A percentile compares a stretch with the other conserved stretches of the same genome.
Evolutionary conservation across 2,113 vertebrate genomes (phyloP).

Genomic region (Entomyzon cyanotis): DNA sequence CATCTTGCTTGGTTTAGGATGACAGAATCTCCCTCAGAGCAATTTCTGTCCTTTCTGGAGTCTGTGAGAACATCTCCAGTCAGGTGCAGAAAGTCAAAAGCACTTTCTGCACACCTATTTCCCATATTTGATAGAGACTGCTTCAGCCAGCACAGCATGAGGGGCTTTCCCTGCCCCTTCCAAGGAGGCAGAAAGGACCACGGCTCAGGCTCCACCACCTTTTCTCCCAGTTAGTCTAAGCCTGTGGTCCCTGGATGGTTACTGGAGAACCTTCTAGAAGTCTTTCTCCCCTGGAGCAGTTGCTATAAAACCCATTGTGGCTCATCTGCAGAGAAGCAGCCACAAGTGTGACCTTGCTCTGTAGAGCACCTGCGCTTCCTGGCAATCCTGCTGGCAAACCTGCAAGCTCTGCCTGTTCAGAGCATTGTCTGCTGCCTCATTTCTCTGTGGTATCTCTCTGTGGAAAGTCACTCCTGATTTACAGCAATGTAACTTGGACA

Average conservation of each 20-base stretch:
- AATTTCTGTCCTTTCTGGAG: neutral
- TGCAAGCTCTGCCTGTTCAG: neutral
- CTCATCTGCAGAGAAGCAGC: neutral
- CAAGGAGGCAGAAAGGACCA: neutral
- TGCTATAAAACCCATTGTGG: neutral
- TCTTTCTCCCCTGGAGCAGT: neutral
- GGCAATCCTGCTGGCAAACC: neutral
- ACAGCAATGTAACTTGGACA: neutral
- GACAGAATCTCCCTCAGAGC: neutral
- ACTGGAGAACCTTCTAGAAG: neutral
- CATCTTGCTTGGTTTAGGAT: neutral
- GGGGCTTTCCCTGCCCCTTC: neutral
- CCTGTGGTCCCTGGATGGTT: neutral
- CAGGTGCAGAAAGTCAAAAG: neutral
- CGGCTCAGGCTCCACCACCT: neutral
- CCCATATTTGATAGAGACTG: accelerated
- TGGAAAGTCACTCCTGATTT: neutral
- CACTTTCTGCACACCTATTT: neutral
- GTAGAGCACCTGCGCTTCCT: neutral
- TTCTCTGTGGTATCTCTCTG: neutral
- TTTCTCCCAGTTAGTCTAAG: neutral
- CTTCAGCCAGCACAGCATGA: neutral
- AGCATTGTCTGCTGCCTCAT: neutral
- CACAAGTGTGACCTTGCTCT: neutral
- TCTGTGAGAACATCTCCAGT: neutral